Conservation (phyloP, 2,888 invertebrate species). For the Athrips mouffetella region DNA sequence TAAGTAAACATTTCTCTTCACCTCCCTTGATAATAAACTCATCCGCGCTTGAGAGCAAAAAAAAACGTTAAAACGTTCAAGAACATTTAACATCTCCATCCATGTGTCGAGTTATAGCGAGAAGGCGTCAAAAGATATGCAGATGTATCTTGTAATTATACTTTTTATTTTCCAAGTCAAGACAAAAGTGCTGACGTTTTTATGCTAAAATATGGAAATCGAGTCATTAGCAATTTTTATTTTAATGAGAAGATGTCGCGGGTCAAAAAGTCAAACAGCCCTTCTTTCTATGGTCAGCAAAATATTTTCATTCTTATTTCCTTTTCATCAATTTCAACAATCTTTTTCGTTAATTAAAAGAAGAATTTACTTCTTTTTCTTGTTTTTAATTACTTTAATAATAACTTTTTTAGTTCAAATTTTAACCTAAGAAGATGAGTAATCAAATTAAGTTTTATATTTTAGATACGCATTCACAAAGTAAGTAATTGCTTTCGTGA, state of each 20-base stretch:
- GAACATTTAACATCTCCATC: constrained; percentile 51
- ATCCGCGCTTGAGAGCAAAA: constrained; percentile 30
- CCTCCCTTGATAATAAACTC: constrained; percentile 40
- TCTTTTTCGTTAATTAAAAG: background rate
- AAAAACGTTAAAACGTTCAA: constrained; percentile 37
- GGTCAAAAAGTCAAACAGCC: constrained; percentile 37
- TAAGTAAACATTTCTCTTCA: constrained; percentile 21
- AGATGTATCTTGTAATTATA: constrained; percentile 47
- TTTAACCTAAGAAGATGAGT: background rate
- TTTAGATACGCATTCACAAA: background rate
- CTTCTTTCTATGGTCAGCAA: constrained; percentile 57
- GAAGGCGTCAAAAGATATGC: constrained; percentile 63
- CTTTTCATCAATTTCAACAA: constrained; percentile 21
- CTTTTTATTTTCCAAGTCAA: constrained; percentile 45
- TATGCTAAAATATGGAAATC: constrained; percentile 75
- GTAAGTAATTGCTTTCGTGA: background rate
- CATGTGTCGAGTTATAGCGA: constrained; percentile 56
- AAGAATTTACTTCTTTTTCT: too few relatives aligned
- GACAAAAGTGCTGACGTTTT: constrained; percentile 63
- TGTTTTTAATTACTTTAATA: background rate
- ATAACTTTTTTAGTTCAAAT: background rate
- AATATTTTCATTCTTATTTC: constrained; percentile 50
- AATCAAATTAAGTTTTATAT: background rate
- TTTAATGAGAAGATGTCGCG: constrained; percentile 65
- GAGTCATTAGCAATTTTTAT: constrained; percentile 71